Base-by-base conservation (phyloP, 2,113 vertebrate species). In the Alces alces region DNA sequence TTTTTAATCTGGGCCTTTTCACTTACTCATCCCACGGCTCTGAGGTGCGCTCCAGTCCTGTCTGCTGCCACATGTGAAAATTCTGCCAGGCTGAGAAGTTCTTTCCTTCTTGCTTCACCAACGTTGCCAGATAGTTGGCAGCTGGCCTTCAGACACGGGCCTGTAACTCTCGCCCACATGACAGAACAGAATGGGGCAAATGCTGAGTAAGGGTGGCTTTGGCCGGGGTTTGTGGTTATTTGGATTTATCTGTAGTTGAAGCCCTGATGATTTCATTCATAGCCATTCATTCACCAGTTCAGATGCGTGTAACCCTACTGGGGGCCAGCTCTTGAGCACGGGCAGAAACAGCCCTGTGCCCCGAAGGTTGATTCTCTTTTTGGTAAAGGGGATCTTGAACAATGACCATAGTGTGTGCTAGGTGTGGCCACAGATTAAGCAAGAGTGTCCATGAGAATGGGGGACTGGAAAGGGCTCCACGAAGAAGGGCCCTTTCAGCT, bases 121-220 rank as follows among this genome's bases (percentile, higher is more conserved):
- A 47, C 54, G 27, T 39, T 97, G 89, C 86, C 70, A 88, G 93
- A 84, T 2, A 47, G 12, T 52, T 58, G 55, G 93, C 64, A 91
- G 88, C 30, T 25, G 1, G 58, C 14, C 61, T 86, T 86, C n/a
- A 36, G n/a, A 43, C 78, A 19, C 0, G 2, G 16, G 21, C 54
- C 90, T 89, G 45, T 36, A 92, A 64, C 61, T 54, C 58, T 64
- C 80, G 60, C 17, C 43, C 64, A 89, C 57, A 45, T 8, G 13
- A 14, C 25, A n/a, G 54, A 84, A 80, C 79, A 83, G 82, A 80
- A 76, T 6, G 84, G 78, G 23, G 47, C 21, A 94, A 60, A 27
- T 94, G 73, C 94, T 91, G 55, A 92, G 92, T 87, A 87, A 95
- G 47, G 30, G 86, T 64, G 58, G 66, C 64, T 92, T 58, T 89